These are phyloP conservation scores for Mixornis gularis DNA, from an alignment of 2,113 vertebrate species.

Conservation along the genomic window DNA sequence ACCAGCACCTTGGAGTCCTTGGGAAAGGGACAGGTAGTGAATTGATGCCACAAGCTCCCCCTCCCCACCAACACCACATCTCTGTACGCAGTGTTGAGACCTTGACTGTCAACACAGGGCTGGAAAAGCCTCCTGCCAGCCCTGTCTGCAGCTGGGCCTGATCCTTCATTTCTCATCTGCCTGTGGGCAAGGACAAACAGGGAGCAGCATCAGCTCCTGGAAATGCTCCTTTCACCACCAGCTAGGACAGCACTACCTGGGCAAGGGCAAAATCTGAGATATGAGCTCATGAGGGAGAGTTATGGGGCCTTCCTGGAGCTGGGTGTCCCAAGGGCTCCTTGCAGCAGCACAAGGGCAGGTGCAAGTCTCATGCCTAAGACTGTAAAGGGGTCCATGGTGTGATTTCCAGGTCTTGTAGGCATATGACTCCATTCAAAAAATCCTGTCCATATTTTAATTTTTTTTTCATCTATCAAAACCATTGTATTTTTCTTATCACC, in stretches of 20 bases:
- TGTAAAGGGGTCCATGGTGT: neutral
- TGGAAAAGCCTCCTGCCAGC: neutral
- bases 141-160: neutral
- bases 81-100: neutral
- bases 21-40: neutral
- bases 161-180: neutral
- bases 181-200: neutral
- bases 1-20: neutral
- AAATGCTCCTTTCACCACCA: neutral
- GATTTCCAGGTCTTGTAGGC: neutral
- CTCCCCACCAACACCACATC: neutral
- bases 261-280: rapidly evolving
- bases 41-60: neutral
- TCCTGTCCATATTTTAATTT: rapidly evolving
- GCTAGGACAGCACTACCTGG: neutral
- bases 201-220: neutral
- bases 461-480: neutral
- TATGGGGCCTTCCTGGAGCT: neutral
- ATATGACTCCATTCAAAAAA: neutral
- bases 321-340: neutral
- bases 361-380: neutral
- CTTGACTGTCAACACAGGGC: rapidly evolving
- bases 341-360: neutral
- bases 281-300: neutral
- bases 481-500: neutral